Conservation (phyloP, 2,888 invertebrate species). For the Maniola hyperantus region DNA sequence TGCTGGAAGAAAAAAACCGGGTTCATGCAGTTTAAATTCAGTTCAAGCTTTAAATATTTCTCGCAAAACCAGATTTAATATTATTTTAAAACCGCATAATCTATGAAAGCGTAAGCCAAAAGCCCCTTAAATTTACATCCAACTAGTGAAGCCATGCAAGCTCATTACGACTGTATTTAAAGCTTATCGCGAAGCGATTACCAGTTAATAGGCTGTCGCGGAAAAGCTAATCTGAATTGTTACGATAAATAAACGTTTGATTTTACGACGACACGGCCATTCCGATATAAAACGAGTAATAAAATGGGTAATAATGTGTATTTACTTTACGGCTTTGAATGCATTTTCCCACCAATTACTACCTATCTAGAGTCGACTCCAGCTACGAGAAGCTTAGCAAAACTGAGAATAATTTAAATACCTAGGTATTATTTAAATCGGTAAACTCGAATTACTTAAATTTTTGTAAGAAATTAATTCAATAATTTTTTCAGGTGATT, state of each 20-base stretch:
- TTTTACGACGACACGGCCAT: slow-evolving; percentile 27
- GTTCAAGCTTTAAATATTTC: background rate
- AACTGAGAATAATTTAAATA: too few species aligned
- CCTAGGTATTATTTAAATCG: too few species aligned
- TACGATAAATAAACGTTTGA: slow-evolving; percentile 30
- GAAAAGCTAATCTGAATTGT: slow-evolving; percentile 29
- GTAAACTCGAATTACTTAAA: too few species aligned
- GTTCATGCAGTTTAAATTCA: background rate
- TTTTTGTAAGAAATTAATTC: too few species aligned
- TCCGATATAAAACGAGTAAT: slow-evolving; percentile 20
- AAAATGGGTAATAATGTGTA: slow-evolving; percentile 9
- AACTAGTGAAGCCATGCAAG: slow-evolving; percentile 21
- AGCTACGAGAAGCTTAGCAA: too few species aligned
- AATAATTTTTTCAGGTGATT: too few species aligned
- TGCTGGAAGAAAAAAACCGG: too few species aligned
- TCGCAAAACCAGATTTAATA: background rate
- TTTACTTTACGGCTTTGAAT: background rate
- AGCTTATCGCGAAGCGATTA: slow-evolving; percentile 24
- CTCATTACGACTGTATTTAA: slow-evolving; percentile 26
- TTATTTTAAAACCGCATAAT: slow-evolving; percentile 8
- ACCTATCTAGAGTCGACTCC: too few species aligned
- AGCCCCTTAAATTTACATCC: slow-evolving; percentile 22
- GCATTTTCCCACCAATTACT: too few species aligned
- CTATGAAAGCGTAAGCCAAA: slow-evolving; percentile 17
- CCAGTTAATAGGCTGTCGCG: slow-evolving; percentile 23